Evolutionary conservation across 2,888 invertebrate species (phyloP).

Genomic region (Rhaphigaster nebulosa): DNA sequence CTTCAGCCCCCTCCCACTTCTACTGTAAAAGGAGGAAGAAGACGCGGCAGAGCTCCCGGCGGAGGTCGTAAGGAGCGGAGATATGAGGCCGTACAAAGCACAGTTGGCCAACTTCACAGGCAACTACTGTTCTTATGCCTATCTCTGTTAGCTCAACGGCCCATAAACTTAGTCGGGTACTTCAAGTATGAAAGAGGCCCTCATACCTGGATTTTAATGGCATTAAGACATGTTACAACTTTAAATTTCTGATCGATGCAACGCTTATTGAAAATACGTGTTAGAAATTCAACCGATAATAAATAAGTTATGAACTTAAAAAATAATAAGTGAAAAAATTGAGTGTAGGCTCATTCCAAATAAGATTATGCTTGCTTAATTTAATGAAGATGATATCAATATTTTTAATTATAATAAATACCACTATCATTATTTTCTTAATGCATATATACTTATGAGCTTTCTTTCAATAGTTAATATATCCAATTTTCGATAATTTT

Average conservation of each 20-base stretch:
- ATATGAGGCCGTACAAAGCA: neutral
- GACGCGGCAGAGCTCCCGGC: neutral
- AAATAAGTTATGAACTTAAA: no score
- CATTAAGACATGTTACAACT: neutral
- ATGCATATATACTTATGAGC: no score
- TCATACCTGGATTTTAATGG: neutral
- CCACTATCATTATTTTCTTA: no score
- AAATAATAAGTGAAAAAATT: no score
- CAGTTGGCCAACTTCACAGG: constrained; percentile 1
- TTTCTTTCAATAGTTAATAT: no score
- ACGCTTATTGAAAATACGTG: neutral
- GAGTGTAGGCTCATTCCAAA: no score
- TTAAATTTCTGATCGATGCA: neutral
- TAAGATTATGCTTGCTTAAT: no score
- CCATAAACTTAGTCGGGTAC: neutral
- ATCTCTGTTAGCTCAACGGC: neutral
- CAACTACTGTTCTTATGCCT: constrained; percentile 8
- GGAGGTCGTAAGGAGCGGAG: neutral
- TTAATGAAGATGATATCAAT: no score
- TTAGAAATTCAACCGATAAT: no score
- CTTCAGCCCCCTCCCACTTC: neutral
- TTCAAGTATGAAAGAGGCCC: neutral
- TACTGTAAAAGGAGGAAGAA: neutral
- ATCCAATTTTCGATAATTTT: no score
- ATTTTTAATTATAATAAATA: no score